Base-by-base conservation (phyloP, 2,113 vertebrate genomes). In the Cricetomys ansorgei region DNA sequence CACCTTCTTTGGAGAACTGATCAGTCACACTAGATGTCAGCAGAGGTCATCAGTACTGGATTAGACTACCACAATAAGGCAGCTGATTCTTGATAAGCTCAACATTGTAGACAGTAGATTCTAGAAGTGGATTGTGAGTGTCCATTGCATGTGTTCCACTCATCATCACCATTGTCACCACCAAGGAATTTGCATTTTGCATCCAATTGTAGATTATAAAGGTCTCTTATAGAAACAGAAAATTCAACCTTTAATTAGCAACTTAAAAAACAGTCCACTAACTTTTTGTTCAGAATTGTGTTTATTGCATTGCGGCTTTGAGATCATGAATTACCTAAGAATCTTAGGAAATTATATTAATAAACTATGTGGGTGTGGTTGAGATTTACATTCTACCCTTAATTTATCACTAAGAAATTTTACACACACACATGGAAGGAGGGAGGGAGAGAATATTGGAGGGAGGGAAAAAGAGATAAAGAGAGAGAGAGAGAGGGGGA, bases 341-440 rank as follows among this genome's bases (percentile, higher is more conserved):
- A 89, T 90, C 48, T 81, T 79, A 57, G 29, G 40, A 92, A 86
- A 3, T 65, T 17, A 62, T 80, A 94, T 48, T 88, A 95, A 94
- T 88, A 91, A 89, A 85, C 50, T 25, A 70, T 50, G 65, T 62
- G 67, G 5, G 5, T 80, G 48, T 59, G 37, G 70, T 92, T 72
- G 76, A 21, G 76, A 75, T 77, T 94, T 87, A 69, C 17, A 77
- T 15, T 13, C 31, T 31, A 76, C 19, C 34, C 48, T 76, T 88
- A 80, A 76, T 69, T 92, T 29, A 92, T 15, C 12, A 65, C 12
- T 21, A 45, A 59, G 89, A 88, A 67, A 45, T 17, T 45, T 73
- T 93, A 17, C 17, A 64, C 62, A 45, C 31, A 55, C 5, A 76
- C 73, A 29, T n/a, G n/a, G n/a, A n/a, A n/a, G n/a, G n/a, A n/a